A percentile compares a stretch with the other conserved stretches of the same genome.
phyloP scores from a whole-genome alignment of 2,113 vertebrate species.

The Symphodus melops region DNA sequence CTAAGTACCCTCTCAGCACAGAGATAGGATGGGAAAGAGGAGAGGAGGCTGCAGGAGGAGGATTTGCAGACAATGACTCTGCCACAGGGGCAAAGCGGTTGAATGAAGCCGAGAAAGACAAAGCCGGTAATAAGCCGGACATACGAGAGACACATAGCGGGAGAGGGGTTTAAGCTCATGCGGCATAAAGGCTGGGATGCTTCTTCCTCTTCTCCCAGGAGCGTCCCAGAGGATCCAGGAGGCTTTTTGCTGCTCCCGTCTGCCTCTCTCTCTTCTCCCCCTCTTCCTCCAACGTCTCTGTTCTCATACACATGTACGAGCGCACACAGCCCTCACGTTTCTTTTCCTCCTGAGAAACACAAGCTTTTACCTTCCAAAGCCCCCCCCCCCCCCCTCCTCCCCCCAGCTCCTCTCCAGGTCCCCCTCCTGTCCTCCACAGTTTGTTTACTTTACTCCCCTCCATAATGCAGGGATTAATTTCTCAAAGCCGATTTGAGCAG shows the following conservation, averaged over 20 bases:
- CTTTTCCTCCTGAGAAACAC: conserved; percentile 48
- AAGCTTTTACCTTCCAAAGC: conserved; percentile 57
- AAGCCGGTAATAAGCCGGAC: conserved; percentile 69
- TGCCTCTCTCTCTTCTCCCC: conserved; percentile 34
- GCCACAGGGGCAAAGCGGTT: conserved; percentile 58
- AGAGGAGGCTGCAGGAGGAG: conserved; percentile 38
- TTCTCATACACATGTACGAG: conserved; percentile 4
- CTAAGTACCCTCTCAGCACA: conserved; percentile 58
- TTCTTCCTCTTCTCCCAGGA: conserved; percentile 39
- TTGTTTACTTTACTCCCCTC: conserved; percentile 72
- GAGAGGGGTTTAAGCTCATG: conserved; percentile 54
- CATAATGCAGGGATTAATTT: conserved; percentile 78
- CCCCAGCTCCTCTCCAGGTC: conserved; percentile 48
- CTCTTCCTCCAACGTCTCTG: background rate
- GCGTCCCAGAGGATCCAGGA: conserved; percentile 44
- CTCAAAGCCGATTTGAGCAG: conserved; percentile 81
- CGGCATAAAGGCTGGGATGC: conserved; percentile 36
- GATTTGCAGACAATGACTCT: conserved; percentile 70
- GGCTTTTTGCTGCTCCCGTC: conserved; percentile 53
- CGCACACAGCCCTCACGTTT: conserved; percentile 12
- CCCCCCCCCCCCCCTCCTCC: conserved; percentile 36
- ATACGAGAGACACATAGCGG: conserved; percentile 39
- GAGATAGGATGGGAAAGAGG: conserved; percentile 37
- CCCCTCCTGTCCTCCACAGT: conserved; percentile 54
- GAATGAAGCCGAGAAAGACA: conserved; percentile 66